These are phyloP conservation scores for Channa striata DNA, from an alignment of 2,797 vertebrate species.

Conservation along the genomic window DNA sequence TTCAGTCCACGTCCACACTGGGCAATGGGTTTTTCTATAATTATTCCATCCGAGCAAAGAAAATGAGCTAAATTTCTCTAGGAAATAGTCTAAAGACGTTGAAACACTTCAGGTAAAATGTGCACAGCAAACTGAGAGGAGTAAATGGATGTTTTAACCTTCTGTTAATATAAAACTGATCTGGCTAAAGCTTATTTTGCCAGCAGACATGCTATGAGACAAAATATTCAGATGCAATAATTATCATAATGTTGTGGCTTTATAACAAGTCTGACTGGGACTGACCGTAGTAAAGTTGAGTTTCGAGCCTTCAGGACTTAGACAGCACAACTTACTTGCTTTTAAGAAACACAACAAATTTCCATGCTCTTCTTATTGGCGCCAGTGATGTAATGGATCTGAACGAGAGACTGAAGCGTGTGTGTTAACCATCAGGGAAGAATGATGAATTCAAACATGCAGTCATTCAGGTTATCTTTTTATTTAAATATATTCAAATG, in stretches of 20 bases:
- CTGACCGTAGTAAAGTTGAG: slow-evolving; percentile 17
- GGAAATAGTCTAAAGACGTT: slow-evolving; percentile 36
- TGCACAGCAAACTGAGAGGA: slow-evolving; percentile 33
- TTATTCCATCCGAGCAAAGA: slow-evolving; percentile 43
- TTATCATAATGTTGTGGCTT: slow-evolving; percentile 55
- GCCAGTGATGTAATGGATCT: slow-evolving; percentile 24
- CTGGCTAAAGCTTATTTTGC: slow-evolving; percentile 32
- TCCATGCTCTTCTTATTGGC: too few relatives aligned
- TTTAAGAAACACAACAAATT: slow-evolving; percentile 41
- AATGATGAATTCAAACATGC: slow-evolving; percentile 4
- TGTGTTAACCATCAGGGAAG: slow-evolving; percentile 1
- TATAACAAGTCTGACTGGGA: slow-evolving; percentile 17
- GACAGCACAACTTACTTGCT: slow-evolving; percentile 35
- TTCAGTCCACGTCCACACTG: slow-evolving; percentile 23
- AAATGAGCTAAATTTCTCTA: slow-evolving; percentile 37
- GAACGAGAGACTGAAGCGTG: slow-evolving; percentile 13
- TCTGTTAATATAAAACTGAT: slow-evolving; percentile 50
- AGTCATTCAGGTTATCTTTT: background rate
- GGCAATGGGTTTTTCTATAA: slow-evolving; percentile 40
- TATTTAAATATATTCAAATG: slow-evolving; percentile 1
- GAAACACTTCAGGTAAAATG: slow-evolving; percentile 47
- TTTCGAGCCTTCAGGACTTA: slow-evolving; percentile 14
- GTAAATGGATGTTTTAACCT: slow-evolving; percentile 48
- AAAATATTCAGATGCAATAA: slow-evolving; percentile 48
- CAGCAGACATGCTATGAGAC: slow-evolving; percentile 44